phyloP scores from a whole-genome alignment of 1,140 invertebrate genomes.

The Sipha flava region DNA sequence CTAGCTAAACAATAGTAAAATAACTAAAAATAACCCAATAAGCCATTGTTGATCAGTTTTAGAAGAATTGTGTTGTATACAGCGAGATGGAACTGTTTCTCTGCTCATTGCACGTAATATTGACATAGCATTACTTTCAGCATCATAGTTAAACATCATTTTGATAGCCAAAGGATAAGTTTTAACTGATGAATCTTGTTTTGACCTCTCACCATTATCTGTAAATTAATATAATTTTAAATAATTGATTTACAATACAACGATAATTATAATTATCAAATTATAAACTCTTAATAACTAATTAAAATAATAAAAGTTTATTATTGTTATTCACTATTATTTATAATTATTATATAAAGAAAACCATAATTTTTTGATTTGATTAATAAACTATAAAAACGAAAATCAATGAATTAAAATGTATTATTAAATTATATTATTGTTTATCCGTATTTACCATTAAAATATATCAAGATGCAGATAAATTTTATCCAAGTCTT shows the following conservation, averaged over 20 bases:
- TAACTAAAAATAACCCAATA: not conserved
- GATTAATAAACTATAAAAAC: too few relatives aligned
- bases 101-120: slow-evolving; percentile 71
- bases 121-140: slow-evolving; percentile 68
- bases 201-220: not conserved
- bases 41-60: not conserved
- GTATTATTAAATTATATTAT: too few relatives aligned
- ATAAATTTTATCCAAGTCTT: too few relatives aligned
- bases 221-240: not conserved
- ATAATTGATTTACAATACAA: not conserved
- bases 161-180: slow-evolving; percentile 67
- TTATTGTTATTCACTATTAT: too few relatives aligned
- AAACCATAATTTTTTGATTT: too few relatives aligned
- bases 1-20: not conserved
- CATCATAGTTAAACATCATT: slow-evolving; percentile 88
- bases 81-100: slow-evolving; percentile 66
- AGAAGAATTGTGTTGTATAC: slow-evolving; percentile 33
- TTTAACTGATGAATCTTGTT: not conserved
- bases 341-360: too few relatives aligned
- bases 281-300: too few relatives aligned
- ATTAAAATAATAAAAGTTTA: too few relatives aligned
- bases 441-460: too few relatives aligned
- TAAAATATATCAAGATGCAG: too few relatives aligned
- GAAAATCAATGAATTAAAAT: too few relatives aligned
- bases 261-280: too few relatives aligned